Base-by-base conservation (phyloP, 1,140 invertebrate genomes). In the Drosophila pseudoobscura region DNA sequence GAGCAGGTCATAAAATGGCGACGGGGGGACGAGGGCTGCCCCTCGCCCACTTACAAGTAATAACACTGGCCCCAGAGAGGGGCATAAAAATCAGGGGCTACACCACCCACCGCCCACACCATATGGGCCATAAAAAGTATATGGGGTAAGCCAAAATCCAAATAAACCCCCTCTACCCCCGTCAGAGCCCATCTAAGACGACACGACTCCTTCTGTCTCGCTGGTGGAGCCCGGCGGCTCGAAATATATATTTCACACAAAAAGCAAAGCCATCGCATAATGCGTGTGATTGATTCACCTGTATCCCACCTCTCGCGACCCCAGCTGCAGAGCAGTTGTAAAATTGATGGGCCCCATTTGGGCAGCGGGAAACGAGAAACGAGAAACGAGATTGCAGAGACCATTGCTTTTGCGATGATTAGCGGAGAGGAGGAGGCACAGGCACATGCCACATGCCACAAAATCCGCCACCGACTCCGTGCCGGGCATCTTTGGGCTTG, bases 271-370 rank as follows among this genome's bases (percentile, higher is more conserved):
- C 75, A 73, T 65, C 57, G 75, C 74, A 77, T 85, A 87, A 85
- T 87, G 82, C 78, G 69, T 55, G 58, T 77, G 82, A 85, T 85
- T 85, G 82, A 85, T 85, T 85, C 87, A 85, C 78, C 82, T 85
- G 78, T 72, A 75, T 75, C 55, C 55, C 75, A 66, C 75, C 66
- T 78, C 11, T 51, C 54, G 39, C 35, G 35, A 13, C 45, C 41
- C 59, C 54, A 65, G 50, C 62, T 71, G 78, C 43, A 44, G 26
- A 35, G 46, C 35, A 49, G 20, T 49, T 65, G 50, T 58, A 74
- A 80, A 85, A 87, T 80, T 87, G 66, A 84, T 84, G 82, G 59
- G 60, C 70, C 68, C 60, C 80, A 79, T 84, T 83, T 84, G 79
- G 55, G 47, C 59, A 82, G 52, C 26, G 31, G 22, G 75, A 44